Evolutionary conservation across 2,113 vertebrate genomes (phyloP), one percentile per base, ranked within the genome.

Genomic region (Ornithorhynchus anatinus): DNA sequence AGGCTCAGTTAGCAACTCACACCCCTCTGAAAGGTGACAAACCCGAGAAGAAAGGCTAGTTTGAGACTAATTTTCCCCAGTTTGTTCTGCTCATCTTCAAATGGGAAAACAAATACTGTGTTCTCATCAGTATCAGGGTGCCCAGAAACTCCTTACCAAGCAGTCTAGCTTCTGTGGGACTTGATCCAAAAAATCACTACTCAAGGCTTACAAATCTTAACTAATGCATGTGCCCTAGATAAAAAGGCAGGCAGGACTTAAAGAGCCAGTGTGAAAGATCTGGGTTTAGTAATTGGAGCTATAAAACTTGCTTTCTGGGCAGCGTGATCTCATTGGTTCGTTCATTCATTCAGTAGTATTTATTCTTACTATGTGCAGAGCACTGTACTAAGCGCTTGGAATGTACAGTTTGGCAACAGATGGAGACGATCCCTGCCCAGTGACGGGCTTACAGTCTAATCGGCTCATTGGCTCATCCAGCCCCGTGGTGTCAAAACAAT

Each of bases 141-240:
- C 23, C 5, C 0, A 12, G 9, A n/a, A 19, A 15, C 15, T 9
- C 20, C 27, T 15, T 5, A 8, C 11, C 2, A 19, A 35, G 37
- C 36, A 25, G 17, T 16, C 38, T 17, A 1, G 7, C 3, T 3
- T 10, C 38, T 2, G 1, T 1, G 11, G 19, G 5, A 1, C 1
- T 4, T n/a, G 9, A 39, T 20, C 16, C 27, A 14, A 23, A 35
- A 53, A 45, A 5, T 5, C 8, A 12, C n/a, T 10, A 1, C 25
- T n/a, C 11, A 25, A 15, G 8, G 8, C 36, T 51, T 13, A 23
- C 5, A n/a, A 2, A 50, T 38, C 59, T 50, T 50, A 22, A 12
- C 39, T 29, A 23, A 33, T 2, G 11, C 17, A 20, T 10, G 0
- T 12, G 15, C 29, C n/a, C 59, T 42, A 35, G 63, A 51, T 33